phyloP scores from a whole-genome alignment of 2,113 vertebrate species.

The Osmerus mordax region DNA sequence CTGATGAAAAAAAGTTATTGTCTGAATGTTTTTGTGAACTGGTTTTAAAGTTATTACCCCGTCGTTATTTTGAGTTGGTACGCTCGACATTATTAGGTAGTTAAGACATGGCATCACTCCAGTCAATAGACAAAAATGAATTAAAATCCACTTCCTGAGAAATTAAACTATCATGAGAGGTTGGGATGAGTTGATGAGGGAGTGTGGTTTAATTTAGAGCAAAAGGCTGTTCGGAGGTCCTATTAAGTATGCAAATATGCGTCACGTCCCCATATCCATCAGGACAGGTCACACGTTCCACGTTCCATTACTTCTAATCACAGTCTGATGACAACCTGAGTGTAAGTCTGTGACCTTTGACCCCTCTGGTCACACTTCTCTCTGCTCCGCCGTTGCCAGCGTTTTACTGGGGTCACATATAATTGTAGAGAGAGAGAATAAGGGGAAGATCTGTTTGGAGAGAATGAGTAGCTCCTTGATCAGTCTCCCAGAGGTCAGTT shows the following conservation, averaged over 20 bases:
- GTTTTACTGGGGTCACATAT: slow-evolving; percentile 29
- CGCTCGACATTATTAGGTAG: too few relatives aligned
- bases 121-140: too few relatives aligned
- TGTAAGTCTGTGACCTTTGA: slow-evolving; percentile 26
- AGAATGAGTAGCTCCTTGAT: slow-evolving; percentile 49
- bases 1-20: too few relatives aligned
- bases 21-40: too few relatives aligned
- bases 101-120: too few relatives aligned
- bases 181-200: too few relatives aligned
- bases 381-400: background rate
- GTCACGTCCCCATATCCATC: slow-evolving; percentile 1
- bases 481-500: slow-evolving; percentile 39
- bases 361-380: background rate
- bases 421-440: slow-evolving; percentile 22
- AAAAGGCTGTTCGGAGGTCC: too few relatives aligned
- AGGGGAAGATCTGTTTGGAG: background rate
- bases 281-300: slow-evolving; percentile 4
- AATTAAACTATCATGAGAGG: too few relatives aligned
- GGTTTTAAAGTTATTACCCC: too few relatives aligned
- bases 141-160: too few relatives aligned
- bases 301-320: slow-evolving; percentile 10
- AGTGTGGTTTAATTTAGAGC: too few relatives aligned
- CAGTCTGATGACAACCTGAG: slow-evolving; percentile 27
- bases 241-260: slow-evolving; percentile 15
- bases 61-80: too few relatives aligned